A percentile compares a stretch with the other conserved stretches of the same genome.
Conservation (phyloP, 2,888 invertebrate genomes). For the Oscheius onirici region DNA sequence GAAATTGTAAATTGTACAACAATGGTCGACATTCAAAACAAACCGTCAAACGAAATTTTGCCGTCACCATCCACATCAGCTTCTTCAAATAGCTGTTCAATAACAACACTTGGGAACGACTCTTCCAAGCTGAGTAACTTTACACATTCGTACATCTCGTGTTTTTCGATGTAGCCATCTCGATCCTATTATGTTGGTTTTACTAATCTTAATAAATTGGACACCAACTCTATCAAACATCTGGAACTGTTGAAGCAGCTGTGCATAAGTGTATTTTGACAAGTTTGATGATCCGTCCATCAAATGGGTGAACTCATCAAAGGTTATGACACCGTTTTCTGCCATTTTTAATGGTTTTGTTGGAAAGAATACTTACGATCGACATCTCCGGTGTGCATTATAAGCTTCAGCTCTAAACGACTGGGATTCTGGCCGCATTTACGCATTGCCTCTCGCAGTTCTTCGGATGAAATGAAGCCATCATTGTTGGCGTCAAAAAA, state of each 20-base stretch:
- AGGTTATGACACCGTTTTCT: constrained; percentile 70
- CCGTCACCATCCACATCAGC: constrained; percentile 70
- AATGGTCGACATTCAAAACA: constrained; percentile 3
- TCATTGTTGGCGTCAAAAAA: constrained; percentile 70
- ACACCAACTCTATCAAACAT: constrained; percentile 66
- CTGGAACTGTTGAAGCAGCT: constrained; percentile 66
- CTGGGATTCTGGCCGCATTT: constrained; percentile 67
- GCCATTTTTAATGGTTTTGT: not conserved
- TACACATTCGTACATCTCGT: constrained; percentile 67
- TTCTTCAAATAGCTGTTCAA: constrained; percentile 67
- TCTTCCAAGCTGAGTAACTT: constrained; percentile 61
- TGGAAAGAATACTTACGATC: constrained; percentile 55
- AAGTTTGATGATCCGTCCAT: constrained; percentile 56
- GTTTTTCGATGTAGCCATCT: constrained; percentile 68
- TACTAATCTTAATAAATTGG: constrained; percentile 2
- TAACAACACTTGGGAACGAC: constrained; percentile 63
- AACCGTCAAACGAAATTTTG: constrained; percentile 69
- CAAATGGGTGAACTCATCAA: constrained; percentile 67
- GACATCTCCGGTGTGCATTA: constrained; percentile 69
- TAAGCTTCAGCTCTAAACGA: constrained; percentile 64
- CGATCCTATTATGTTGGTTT: constrained; percentile 58
- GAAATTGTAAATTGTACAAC: constrained; percentile 19
- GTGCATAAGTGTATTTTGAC: constrained; percentile 53
- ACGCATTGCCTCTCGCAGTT: constrained; percentile 67
- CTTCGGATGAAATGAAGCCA: constrained; percentile 66